Base-by-base conservation (phyloP, 2,113 vertebrate species). In the Leucopternis melanops region DNA sequence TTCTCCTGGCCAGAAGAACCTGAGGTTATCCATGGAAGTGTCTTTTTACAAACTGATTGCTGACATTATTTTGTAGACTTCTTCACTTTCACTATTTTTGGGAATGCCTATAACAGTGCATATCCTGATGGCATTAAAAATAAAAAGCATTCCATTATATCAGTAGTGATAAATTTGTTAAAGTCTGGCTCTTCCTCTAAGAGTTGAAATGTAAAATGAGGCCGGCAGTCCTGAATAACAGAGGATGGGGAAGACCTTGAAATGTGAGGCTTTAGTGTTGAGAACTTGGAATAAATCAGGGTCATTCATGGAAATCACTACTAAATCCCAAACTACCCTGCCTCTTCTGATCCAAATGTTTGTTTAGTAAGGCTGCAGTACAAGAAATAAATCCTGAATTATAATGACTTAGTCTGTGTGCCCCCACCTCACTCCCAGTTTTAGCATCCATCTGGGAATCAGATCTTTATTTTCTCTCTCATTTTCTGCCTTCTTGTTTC, bases 401-500 rank as follows among this genome's bases (percentile, higher is more conserved):
- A 70, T 79, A 91, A 79, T 80, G 81, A 80, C 8, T 66, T 86
- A 67, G 32, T 59, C 52, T 77, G 13, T 32, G 17, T 75, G 73
- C 78, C 57, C 36, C 66, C 69, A 81, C 66, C 50, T 89, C 71
- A 73, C 49, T 88, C 83, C 69, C 20, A 27, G 63, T 91, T 97
- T 95, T 91, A 89, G 91, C 71, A 87, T 90, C 94, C 94, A 90
- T 92, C 90, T 97, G 96, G 87, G 89, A 97, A 87, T 95, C 78
- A 87, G 78, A 91, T 90, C 78, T 91, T 91, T 23, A 77, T 95
- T 97, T 96, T 91, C 78, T 66, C 58, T 74, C 91, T 92, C 47
- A 88, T 92, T 95, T 94, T 94, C 89, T 96, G 81, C 74, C 67
- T 87, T 94, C 81, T 94, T 95, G 77, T 95, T 95, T 87, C 74